phyloP scores from a whole-genome alignment of 2,113 vertebrate species.

The Ailuropoda melanoleuca region DNA sequence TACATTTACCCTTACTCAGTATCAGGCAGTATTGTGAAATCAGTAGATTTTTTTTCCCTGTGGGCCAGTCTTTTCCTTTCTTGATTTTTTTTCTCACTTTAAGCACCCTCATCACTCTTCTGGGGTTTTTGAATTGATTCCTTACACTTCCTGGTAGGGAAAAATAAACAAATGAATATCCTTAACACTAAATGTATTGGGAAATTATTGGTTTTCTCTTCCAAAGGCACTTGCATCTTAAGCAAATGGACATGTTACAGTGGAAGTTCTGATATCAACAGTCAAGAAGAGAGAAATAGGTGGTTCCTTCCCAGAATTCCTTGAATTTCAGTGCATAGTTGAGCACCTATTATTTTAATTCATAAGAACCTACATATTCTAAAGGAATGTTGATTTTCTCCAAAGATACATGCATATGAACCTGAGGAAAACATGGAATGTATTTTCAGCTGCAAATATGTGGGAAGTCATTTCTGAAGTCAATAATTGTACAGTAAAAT shows the following conservation, averaged over 20 bases:
- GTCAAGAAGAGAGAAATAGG: background rate
- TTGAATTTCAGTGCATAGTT: slow-evolving; percentile 28
- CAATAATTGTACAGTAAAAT: background rate
- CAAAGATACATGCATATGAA: background rate
- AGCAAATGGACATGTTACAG: background rate
- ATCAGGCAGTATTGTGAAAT: background rate
- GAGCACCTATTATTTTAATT: background rate
- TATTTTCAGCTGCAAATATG: background rate
- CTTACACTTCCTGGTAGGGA: background rate
- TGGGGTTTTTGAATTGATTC: background rate
- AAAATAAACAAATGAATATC: background rate
- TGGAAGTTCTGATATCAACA: slow-evolving; percentile 1
- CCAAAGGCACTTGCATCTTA: background rate
- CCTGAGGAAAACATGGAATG: background rate
- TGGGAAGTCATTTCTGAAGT: background rate
- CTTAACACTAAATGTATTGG: background rate
- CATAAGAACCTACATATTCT: background rate
- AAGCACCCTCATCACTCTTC: background rate
- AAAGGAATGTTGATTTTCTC: slow-evolving; percentile 2
- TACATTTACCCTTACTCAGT: background rate
- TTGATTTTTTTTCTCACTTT: background rate
- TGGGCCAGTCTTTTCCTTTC: background rate
- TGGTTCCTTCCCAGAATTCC: background rate
- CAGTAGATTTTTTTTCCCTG: background rate
- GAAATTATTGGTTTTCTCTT: background rate